Evolutionary conservation across 64 coral and sea anemone species (phyloP).

Genomic region (Montipora foliosa): DNA sequence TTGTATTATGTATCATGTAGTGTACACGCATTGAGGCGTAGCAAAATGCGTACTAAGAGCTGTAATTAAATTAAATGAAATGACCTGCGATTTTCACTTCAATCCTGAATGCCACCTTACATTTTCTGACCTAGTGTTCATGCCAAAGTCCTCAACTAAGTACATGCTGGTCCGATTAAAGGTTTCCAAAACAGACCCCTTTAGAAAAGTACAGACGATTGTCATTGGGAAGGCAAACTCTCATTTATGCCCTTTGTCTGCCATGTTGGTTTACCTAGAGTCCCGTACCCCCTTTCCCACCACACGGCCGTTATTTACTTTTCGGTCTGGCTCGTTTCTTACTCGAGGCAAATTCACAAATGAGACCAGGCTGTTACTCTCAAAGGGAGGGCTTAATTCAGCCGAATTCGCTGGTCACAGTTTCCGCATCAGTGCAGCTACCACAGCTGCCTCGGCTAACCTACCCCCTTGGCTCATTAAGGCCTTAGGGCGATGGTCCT

Average conservation of each 20-base stretch:
- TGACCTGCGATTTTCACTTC: constrained; percentile 1
- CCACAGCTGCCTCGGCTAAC: constrained; percentile 16
- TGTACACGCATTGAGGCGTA: too few relatives aligned
- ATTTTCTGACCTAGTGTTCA: background rate
- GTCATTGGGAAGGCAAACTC: constrained; percentile 43
- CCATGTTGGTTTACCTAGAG: constrained; percentile 16
- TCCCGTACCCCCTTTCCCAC: background rate
- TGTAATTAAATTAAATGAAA: too few relatives aligned
- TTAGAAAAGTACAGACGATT: constrained; percentile 37
- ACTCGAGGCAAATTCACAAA: constrained; percentile 13
- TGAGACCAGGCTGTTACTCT: background rate
- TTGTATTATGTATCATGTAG: too few relatives aligned
- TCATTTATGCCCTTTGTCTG: constrained; percentile 35
- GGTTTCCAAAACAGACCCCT: constrained; percentile 53
- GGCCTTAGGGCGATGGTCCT: constrained; percentile 48
- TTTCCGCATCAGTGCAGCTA: background rate
- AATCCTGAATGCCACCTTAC: constrained; percentile 15
- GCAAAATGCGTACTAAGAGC: too few relatives aligned
- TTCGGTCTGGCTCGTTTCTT: background rate
- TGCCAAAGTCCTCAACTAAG: background rate
- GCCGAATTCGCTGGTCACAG: constrained; percentile 50
- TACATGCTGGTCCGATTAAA: constrained; percentile 51
- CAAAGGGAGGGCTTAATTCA: too few relatives aligned
- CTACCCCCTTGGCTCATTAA: constrained; percentile 46
- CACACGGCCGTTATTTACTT: constrained; percentile 21